Conservation (phyloP, 2,797 vertebrate genomes). For the Hyperoplus lanceolatus region DNA sequence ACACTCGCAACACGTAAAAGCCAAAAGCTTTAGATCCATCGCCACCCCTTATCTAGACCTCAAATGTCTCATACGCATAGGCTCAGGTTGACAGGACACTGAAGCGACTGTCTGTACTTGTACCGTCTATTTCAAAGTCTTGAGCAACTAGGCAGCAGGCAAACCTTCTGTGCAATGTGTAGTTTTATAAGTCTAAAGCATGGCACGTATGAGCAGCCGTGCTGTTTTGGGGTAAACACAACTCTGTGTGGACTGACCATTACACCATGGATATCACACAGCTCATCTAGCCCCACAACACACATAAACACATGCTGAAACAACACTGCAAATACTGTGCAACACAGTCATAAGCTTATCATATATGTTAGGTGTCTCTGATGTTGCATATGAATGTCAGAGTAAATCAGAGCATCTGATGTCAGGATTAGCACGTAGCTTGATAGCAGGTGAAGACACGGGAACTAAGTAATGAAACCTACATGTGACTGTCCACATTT, state of each 20-base stretch:
- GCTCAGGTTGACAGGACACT: no score
- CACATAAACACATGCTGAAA: constrained; percentile 3
- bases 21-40: no score
- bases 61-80: no score
- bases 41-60: no score
- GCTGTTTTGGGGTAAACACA: constrained; percentile 5
- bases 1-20: no score
- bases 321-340: constrained; percentile 5
- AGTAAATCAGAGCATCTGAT: constrained; percentile 65
- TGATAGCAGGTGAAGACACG: constrained; percentile 38
- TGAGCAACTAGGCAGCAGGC: no score
- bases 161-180: no score
- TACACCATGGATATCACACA: constrained; percentile 22
- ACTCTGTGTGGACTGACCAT: constrained; percentile 24
- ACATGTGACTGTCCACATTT: constrained; percentile 36
- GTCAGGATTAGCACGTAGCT: constrained; percentile 54
- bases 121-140: no score
- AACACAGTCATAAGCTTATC: constrained; percentile 40
- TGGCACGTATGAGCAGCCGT: background rate
- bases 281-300: background rate
- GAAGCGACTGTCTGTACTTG: no score
- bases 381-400: constrained; percentile 41
- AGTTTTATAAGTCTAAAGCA: no score
- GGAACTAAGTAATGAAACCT: constrained; percentile 31
- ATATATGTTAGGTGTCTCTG: constrained; percentile 4